Base-by-base conservation (phyloP, 1,140 invertebrate genomes). In the Oncopodura yosiiana region DNA sequence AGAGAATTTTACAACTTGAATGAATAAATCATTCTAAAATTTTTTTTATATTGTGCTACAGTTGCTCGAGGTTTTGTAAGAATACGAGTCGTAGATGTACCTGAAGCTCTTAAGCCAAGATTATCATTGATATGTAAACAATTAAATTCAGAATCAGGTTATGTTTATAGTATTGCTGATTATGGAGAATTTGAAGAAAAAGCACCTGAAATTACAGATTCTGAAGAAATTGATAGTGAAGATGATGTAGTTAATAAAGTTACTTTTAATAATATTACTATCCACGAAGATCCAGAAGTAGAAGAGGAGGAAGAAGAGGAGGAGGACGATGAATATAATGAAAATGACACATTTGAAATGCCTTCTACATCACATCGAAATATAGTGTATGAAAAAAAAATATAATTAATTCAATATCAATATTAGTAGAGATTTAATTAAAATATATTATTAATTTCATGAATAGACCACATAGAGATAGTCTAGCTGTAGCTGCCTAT, bases 41-140 rank as follows among this genome's bases (percentile, higher is more conserved):
- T 19, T 18, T 41, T 0, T 42, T 39, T 5, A 14, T 27, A 24
- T 26, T 23, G 37, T 46, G n/a, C 18, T 34, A n/a, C 34, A 61
- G 55, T 59, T 53, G 52, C 57, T 32, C 34, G 53, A 64, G 68
- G 68, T 1, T 69, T 62, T 37, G 61, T 67, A 9, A 50, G 64
- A 21, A 56, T 69, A 12, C 53, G 60, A 36, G 59, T 59, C 36
- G 63, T 65, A 14, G 66, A 66, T 45, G 46, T 62, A 8, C 64
- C 64, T 2, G 26, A 42, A 9, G 34, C 44, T n/a, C 26, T 52
- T 16, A 57, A 43, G 32, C 55, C 48, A 16, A 18, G 1, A 8
- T 32, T 41, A 8, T 23, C 48, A 16, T n/a, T 51, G 14, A 16
- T 42, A 4, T 26, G 37, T 19, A 23, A 23, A 26, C 23, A n/a